Evolutionary conservation across 64 coral and sea anemone genomes (phyloP).

Genomic region (Porites lutea): DNA sequence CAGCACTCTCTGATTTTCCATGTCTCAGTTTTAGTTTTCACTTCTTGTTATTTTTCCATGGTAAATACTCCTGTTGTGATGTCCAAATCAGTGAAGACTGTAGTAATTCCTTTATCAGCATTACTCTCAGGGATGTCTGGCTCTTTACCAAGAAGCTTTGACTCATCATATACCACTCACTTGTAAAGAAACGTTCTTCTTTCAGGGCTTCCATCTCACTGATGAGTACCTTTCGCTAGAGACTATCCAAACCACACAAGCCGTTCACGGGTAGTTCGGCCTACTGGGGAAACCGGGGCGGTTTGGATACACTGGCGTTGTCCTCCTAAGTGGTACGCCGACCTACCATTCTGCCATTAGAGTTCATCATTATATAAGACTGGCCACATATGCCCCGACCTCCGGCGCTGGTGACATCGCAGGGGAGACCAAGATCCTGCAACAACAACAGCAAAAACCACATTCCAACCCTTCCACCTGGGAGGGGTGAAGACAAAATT

Average conservation of each 20-base stretch:
- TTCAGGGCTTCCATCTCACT: not conserved
- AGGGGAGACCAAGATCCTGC: not conserved
- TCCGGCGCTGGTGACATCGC: not conserved
- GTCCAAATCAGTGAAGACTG: not conserved
- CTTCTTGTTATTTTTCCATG: no score
- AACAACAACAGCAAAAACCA: not conserved
- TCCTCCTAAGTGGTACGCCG: not conserved
- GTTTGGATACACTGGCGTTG: not conserved
- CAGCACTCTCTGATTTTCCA: no score
- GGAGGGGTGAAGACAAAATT: not conserved
- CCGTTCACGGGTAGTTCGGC: not conserved
- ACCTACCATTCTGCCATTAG: not conserved
- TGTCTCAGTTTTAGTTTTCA: no score
- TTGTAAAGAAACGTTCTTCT: constrained; percentile 5
- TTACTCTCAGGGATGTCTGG: not conserved
- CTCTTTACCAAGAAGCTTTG: not conserved
- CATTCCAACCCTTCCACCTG: not conserved
- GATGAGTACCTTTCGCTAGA: not conserved
- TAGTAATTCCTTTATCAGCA: not conserved
- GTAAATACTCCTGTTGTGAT: no score
- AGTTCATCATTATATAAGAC: not conserved
- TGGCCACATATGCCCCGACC: not conserved
- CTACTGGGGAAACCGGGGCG: not conserved
- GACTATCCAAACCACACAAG: not conserved
- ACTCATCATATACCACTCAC: not conserved